Evolutionary conservation across 2,888 invertebrate species (phyloP), one percentile per base, ranked within the genome.

Genomic region (Polyploca ridens): DNA sequence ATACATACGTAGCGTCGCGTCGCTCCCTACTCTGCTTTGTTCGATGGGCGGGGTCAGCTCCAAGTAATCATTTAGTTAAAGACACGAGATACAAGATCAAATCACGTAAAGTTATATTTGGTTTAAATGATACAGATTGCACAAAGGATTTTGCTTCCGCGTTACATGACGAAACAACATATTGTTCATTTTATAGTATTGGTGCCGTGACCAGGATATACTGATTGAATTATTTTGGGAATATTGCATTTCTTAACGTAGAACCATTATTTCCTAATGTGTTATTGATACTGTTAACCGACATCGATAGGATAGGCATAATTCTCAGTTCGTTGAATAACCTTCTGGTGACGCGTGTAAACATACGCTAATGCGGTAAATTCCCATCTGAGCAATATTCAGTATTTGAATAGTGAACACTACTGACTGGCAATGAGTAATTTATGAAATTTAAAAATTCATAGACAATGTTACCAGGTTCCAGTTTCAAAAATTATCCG

Each of bases 91-190:
- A 11, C 35, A 33, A 35, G 61, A 61, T 35, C n/a, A 61, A 61
- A 61, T 16, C 61, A 14, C 33, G 61, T 41, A 44, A 61, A 54
- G 16, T 19, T 19, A 19, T n/a, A 65, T 65, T 64, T 68, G 66
- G 68, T 62, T 64, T 62, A 64, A 65, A 62, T 59, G 59, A 65
- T 67, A 67, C 67, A 62, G 62, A 58, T 41, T 57, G 49, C 58
- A 65, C 65, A 63, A 63, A 63, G 65, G 61, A 33, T 54, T 67
- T 62, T 59, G 19, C 8, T 54, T 54, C 54, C 54, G n/a, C 7
- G 10, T 54, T 54, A 54, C 16, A 49, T 49, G 3, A 2, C 6
- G 6, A 7, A n/a, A 41, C 3, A 41, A 38, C 10, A 41, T 13
- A 13, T 41, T 13, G 38, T 5, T 10, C 27, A 41, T 3, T 5